Base-by-base conservation (phyloP, 2,797 vertebrate species). In the Paguma larvata region DNA sequence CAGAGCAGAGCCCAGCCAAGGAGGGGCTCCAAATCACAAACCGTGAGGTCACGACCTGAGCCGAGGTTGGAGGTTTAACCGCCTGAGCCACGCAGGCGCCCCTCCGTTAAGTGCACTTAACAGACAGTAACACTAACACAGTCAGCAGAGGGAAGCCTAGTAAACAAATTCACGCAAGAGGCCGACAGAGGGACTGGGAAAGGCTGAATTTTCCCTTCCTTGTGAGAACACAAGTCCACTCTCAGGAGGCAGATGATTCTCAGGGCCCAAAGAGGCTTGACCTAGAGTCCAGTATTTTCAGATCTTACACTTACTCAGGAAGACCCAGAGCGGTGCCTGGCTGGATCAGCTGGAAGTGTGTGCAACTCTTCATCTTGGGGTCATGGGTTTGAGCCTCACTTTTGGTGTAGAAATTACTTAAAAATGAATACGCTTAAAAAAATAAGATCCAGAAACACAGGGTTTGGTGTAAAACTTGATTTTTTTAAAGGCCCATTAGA, bases 131-230 rank as follows among this genome's bases (percentile, higher is more conserved):
- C 15, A 67, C 18, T 46, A 65, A 75, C 67, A 34, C 3, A 34
- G 32, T 93, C 19, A 44, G 38, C 14, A 83, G 80, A 77, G 44
- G 1, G 16, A 70, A 6, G 23, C 2, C 25, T 91, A 3, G 48
- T 34, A 82, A 89, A 27, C 10, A 51, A 63, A 67, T 63, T 48
- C 2, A 30, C 25, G 68, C 16, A 46, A 0, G 11, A 79, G 53
- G 30, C 44, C 5, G 4, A 4, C 4, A 6, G 10, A 5, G 27
- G 18, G 4, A 7, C 7, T 0, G 3, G 21, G 32, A 32, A 63
- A n/a, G 32, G 10, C 62, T 34, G 44, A 15, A 51, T 38, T 38
- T 38, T 38, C 38, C 38, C 38, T 38, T 38, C 38, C 38, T 38
- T 3, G 9, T 1, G 13, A 53, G 38, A 70, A 78, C 44, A 38